Conservation (phyloP, 2,113 vertebrate species). For the Prinia subflava region DNA sequence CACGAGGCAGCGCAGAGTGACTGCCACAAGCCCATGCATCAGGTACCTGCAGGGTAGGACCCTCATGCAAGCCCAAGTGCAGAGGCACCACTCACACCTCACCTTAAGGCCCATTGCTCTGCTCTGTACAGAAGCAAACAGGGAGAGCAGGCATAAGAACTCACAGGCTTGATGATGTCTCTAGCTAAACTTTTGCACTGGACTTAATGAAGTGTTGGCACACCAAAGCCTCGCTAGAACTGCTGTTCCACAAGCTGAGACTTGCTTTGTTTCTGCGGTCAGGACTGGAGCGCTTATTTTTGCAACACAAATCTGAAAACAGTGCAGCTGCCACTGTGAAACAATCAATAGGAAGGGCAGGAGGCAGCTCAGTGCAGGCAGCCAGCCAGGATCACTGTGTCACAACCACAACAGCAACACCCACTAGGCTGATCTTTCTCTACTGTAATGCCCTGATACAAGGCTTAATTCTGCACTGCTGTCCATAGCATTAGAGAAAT, state of each 20-base stretch:
- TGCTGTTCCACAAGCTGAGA: not conserved
- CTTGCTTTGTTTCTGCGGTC: accelerated
- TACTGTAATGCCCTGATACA: not conserved
- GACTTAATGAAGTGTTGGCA: not conserved
- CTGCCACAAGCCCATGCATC: not conserved
- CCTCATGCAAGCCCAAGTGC: not conserved
- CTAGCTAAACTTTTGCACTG: not conserved
- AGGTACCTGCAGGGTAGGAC: not conserved
- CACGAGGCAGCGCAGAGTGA: not conserved
- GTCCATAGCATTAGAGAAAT: not conserved
- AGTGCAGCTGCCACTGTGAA: not conserved
- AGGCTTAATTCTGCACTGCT: not conserved
- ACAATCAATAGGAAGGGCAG: not conserved
- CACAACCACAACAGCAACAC: not conserved
- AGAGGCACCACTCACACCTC: not conserved
- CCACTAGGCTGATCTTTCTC: not conserved
- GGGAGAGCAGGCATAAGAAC: not conserved
- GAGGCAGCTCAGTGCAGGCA: not conserved
- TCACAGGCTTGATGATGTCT: not conserved
- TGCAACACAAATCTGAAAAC: not conserved
- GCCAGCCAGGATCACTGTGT: not conserved
- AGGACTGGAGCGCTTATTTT: not conserved
- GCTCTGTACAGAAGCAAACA: not conserved
- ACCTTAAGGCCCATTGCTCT: not conserved
- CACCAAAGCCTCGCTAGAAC: not conserved